Conservation (phyloP, 2,888 invertebrate species). For the Strigamia transsilvanica region DNA sequence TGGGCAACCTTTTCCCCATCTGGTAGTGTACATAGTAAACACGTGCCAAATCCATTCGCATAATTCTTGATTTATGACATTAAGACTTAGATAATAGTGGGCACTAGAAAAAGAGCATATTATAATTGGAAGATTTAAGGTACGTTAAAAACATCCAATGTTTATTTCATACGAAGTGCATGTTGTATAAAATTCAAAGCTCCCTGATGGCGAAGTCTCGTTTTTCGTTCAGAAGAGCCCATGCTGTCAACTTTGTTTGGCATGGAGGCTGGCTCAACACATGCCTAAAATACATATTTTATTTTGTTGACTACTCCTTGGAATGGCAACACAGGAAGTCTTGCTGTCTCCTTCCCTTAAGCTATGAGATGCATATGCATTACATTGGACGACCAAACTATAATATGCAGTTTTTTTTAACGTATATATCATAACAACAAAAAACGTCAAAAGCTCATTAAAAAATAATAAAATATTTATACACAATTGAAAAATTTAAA, state of each 20-base stretch:
- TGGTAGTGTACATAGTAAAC: slow-evolving; percentile 18
- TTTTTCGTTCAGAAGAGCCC: slow-evolving; percentile 10
- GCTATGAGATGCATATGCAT: not conserved
- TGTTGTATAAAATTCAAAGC: slow-evolving; percentile 28
- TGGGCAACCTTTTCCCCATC: slow-evolving; percentile 40
- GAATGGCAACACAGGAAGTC: slow-evolving; percentile 36
- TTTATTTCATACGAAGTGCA: slow-evolving; percentile 36
- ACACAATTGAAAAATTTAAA: too few species aligned
- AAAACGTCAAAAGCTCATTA: too few species aligned
- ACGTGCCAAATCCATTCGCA: slow-evolving; percentile 33
- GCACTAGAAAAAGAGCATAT: not conserved
- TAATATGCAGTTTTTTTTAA: not conserved
- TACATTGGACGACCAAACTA: not conserved
- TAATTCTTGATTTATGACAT: slow-evolving; percentile 33
- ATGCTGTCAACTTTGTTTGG: slow-evolving; percentile 26
- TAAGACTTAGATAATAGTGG: not conserved
- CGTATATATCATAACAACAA: not conserved
- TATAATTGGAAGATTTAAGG: not conserved
- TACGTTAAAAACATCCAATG: not conserved
- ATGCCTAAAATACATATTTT: slow-evolving; percentile 49
- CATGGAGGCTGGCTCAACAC: not conserved
- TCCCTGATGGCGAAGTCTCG: slow-evolving; percentile 29
- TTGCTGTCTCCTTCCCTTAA: slow-evolving; percentile 21
- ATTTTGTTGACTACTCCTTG: slow-evolving; percentile 27
- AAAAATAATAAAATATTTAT: too few species aligned